A percentile compares a stretch with the other conserved stretches of the same genome.
These are phyloP conservation scores for Caenorhabditis virilis DNA, from an alignment of 2,888 invertebrate species.

Conservation along the genomic window DNA sequence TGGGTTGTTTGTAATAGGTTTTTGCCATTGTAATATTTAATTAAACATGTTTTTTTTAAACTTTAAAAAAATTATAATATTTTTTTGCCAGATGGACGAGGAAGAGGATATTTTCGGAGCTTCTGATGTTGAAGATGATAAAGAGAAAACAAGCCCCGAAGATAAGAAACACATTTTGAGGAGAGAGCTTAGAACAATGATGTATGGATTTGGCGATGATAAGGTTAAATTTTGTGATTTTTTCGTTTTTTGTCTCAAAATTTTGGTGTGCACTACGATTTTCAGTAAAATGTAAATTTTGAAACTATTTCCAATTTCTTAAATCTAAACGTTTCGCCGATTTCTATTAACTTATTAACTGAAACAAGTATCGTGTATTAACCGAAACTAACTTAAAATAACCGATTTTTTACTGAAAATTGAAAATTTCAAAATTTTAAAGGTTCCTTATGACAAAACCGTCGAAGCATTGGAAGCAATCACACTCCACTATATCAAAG, in stretches of 20 bases:
- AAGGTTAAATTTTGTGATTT: conserved; percentile 75
- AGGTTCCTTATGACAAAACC: conserved; percentile 89
- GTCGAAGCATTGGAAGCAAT: conserved; percentile 95
- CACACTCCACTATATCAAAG: conserved; percentile 83
- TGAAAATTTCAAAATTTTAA: too few relatives aligned
- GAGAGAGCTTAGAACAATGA: conserved; percentile 88
- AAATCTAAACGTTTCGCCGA: too few relatives aligned
- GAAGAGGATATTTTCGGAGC: conserved; percentile 51
- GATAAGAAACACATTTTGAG: conserved; percentile 66
- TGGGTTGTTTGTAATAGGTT: not conserved
- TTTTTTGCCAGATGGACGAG: too few relatives aligned
- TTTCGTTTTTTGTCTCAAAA: too few relatives aligned
- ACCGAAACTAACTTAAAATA: not conserved
- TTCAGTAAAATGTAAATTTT: too few relatives aligned
- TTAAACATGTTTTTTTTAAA: too few relatives aligned
- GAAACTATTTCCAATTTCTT: too few relatives aligned
- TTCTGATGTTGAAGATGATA: conserved; percentile 50
- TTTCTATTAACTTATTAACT: too few relatives aligned
- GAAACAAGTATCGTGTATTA: not conserved
- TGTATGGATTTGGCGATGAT: conserved; percentile 99
- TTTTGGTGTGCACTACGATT: too few relatives aligned
- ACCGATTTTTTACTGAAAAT: not conserved
- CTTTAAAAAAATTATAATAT: too few relatives aligned
- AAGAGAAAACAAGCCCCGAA: conserved; percentile 39
- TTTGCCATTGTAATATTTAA: too few relatives aligned